A percentile compares a stretch with the other conserved stretches of the same genome.
Conservation (phyloP, 2,797 vertebrate genomes). For the Sebastes oblongus region DNA sequence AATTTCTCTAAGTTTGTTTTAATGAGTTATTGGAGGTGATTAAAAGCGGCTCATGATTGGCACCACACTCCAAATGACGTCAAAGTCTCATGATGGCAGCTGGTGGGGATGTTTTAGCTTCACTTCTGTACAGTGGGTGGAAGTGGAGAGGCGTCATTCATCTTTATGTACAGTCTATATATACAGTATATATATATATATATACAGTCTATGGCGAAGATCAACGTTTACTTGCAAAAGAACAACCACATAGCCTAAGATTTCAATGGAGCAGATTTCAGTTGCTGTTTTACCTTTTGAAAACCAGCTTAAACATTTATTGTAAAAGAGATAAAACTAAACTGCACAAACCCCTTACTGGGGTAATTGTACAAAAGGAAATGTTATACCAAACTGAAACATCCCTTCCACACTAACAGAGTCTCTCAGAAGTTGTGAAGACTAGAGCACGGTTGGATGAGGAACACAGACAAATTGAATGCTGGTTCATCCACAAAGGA, state of each 20-base stretch:
- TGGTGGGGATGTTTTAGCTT: too few species aligned
- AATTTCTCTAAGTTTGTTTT: too few species aligned
- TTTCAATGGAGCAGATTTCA: not conserved
- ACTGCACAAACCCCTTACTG: not conserved
- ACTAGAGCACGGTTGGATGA: not conserved
- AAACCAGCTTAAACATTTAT: not conserved
- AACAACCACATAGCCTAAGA: not conserved
- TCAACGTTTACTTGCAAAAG: not conserved
- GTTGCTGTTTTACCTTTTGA: not conserved
- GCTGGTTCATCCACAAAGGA: conserved; percentile 14
- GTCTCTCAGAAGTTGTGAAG: not conserved
- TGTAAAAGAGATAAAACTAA: conserved; percentile 13
- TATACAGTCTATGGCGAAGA: too few species aligned
- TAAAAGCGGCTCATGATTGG: fast-evolving
- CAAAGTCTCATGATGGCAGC: too few species aligned
- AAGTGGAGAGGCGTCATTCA: too few species aligned
- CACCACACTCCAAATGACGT: too few species aligned
- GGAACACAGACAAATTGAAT: conserved; percentile 6
- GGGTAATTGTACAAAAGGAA: conserved; percentile 3
- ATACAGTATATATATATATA: too few species aligned
- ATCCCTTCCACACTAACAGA: not conserved
- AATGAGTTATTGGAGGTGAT: too few species aligned
- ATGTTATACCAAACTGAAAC: not conserved
- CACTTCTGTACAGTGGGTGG: too few species aligned
- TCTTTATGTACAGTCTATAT: too few species aligned